Conservation (phyloP, 1,140 invertebrate species). For the Aethina tumida region DNA sequence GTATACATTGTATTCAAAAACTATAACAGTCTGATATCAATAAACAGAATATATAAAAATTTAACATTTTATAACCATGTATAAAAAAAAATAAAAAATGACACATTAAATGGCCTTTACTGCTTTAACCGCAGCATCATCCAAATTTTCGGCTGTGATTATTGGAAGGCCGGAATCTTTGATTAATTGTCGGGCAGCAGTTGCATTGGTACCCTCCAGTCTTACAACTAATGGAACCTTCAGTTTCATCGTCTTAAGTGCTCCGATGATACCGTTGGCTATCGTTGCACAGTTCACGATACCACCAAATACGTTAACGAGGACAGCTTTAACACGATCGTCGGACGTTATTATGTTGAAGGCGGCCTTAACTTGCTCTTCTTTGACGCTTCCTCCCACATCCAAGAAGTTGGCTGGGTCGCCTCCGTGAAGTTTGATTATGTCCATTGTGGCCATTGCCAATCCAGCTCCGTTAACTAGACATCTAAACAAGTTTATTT, state of each 20-base stretch:
- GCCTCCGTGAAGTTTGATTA: slow-evolving; percentile 89
- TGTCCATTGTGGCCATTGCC: slow-evolving; percentile 99
- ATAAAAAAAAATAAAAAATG: background rate
- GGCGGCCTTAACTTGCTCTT: slow-evolving; percentile 85
- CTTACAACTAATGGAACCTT: slow-evolving; percentile 86
- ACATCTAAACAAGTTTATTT: slow-evolving; percentile 37
- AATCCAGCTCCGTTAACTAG: slow-evolving; percentile 94
- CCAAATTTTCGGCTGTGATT: slow-evolving; percentile 71
- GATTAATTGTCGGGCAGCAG: slow-evolving; percentile 59
- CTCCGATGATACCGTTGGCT: slow-evolving; percentile 84
- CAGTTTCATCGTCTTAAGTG: slow-evolving; percentile 66
- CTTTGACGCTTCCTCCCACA: slow-evolving; percentile 91
- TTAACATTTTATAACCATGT: no score
- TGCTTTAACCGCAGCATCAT: slow-evolving; percentile 85
- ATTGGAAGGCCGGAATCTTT: slow-evolving; percentile 75
- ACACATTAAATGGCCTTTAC: slow-evolving; percentile 40
- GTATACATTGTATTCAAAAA: slow-evolving; percentile 3
- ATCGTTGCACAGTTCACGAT: slow-evolving; percentile 98
- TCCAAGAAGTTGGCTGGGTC: slow-evolving; percentile 94
- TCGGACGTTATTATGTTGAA: slow-evolving; percentile 89
- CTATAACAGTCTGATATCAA: no score
- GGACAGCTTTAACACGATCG: slow-evolving; percentile 86
- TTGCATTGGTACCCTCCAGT: slow-evolving; percentile 73
- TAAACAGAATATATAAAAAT: no score
- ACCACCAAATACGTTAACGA: slow-evolving; percentile 98